Evolutionary conservation across 2,888 invertebrate species (phyloP).

Genomic region (Stomorhina lunata): DNA sequence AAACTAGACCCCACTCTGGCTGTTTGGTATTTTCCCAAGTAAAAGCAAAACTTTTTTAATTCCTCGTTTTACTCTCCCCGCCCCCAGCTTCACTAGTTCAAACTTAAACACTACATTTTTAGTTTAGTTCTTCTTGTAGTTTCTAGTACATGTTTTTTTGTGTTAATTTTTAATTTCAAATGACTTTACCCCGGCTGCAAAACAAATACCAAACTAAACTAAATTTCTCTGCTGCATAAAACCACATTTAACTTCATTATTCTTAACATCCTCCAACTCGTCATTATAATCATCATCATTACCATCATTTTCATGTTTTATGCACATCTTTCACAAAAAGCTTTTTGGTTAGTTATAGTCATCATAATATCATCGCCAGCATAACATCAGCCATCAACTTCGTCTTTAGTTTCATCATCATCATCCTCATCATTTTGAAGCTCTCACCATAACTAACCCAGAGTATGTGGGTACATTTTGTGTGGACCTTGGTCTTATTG

Average conservation of each 20-base stretch:
- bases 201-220: conserved; percentile 29
- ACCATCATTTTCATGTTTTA: conserved; percentile 21
- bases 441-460: conserved; percentile 26
- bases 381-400: conserved; percentile 16
- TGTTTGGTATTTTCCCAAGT: neutral
- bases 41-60: neutral
- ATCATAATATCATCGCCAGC: conserved; percentile 9
- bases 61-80: neutral
- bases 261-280: no score
- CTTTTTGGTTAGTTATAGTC: conserved; percentile 15
- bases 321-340: conserved; percentile 17
- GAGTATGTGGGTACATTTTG: conserved; percentile 8
- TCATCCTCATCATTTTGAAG: no score
- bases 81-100: neutral
- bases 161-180: conserved; percentile 18
- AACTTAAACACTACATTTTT: conserved; percentile 30
- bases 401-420: neutral
- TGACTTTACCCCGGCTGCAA: conserved; percentile 44
- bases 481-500: conserved; percentile 16
- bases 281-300: neutral
- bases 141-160: conserved; percentile 1
- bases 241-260: conserved; percentile 4
- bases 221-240: neutral
- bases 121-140: conserved; percentile 4
- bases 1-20: conserved; percentile 2